Evolutionary conservation across 2,797 vertebrate genomes (phyloP).

Genomic region (Etheostoma perlongum): DNA sequence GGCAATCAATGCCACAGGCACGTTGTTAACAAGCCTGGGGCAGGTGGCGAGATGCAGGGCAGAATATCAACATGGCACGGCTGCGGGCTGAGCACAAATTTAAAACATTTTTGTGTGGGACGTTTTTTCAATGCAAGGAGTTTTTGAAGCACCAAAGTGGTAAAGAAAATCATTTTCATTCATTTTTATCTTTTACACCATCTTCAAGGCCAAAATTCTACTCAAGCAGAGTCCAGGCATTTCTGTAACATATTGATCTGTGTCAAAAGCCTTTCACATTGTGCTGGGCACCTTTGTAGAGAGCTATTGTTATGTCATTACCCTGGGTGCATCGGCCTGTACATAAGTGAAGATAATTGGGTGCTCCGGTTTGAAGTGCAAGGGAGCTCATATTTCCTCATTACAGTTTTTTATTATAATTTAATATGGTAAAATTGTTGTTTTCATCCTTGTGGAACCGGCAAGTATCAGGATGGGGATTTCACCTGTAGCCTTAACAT

Average conservation of each 20-base stretch:
- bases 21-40: slow-evolving; percentile 80
- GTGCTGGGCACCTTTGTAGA: slow-evolving; percentile 38
- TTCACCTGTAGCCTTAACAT: slow-evolving; percentile 47
- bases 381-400: slow-evolving; percentile 69
- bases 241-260: slow-evolving; percentile 49
- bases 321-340: slow-evolving; percentile 33
- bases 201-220: slow-evolving; percentile 28
- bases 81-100: slow-evolving; percentile 46
- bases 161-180: slow-evolving; percentile 18
- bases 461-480: slow-evolving; percentile 25
- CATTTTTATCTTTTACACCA: slow-evolving; percentile 32
- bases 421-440: slow-evolving; percentile 43
- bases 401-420: slow-evolving; percentile 63
- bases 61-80: slow-evolving; percentile 65
- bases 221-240: slow-evolving; percentile 11
- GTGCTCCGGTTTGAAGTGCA: slow-evolving; percentile 51
- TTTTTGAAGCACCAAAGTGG: slow-evolving; percentile 27
- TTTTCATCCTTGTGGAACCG: slow-evolving; percentile 55
- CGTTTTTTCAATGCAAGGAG: slow-evolving; percentile 47
- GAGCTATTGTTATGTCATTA: slow-evolving; percentile 55
- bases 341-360: slow-evolving; percentile 67
- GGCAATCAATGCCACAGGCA: slow-evolving; percentile 80
- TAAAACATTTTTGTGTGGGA: slow-evolving; percentile 25
- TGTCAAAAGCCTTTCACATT: slow-evolving; percentile 50
- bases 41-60: slow-evolving; percentile 67